These are phyloP conservation scores for Calliphora vomitoria DNA, from an alignment of 2,888 invertebrate species.

Conservation along the genomic window DNA sequence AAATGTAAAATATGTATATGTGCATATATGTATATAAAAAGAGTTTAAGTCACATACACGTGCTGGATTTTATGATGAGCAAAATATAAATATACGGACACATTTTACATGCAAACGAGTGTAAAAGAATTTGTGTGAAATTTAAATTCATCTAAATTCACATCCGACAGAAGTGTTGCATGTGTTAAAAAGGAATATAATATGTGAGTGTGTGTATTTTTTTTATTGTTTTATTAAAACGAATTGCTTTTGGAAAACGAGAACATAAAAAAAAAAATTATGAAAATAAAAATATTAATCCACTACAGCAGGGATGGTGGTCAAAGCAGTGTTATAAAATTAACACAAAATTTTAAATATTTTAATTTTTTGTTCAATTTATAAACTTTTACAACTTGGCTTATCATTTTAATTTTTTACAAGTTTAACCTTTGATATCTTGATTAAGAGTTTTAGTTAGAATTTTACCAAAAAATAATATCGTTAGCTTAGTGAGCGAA, in stretches of 20 bases:
- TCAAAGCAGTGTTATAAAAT: too few relatives aligned
- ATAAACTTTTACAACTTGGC: too few relatives aligned
- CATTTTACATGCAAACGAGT: neutral
- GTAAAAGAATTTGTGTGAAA: neutral
- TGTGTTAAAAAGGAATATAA: neutral
- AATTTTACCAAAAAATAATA: too few relatives aligned
- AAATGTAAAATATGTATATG: too few relatives aligned
- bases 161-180: conserved; percentile 5
- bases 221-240: neutral
- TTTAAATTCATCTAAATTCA: conserved; percentile 11
- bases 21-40: neutral
- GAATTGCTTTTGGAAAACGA: neutral
- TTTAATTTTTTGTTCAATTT: too few relatives aligned
- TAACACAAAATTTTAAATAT: too few relatives aligned
- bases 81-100: too few relatives aligned
- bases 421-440: too few relatives aligned
- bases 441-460: too few relatives aligned
- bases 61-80: conserved; percentile 17
- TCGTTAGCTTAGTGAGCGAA: too few relatives aligned
- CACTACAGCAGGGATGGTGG: neutral
- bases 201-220: neutral
- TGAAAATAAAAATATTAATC: neutral
- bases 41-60: conserved; percentile 32
- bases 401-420: too few relatives aligned
- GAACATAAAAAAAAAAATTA: neutral